These are phyloP conservation scores for Chloebia gouldiae DNA, from an alignment of 2,113 vertebrate species.

Conservation along the genomic window DNA sequence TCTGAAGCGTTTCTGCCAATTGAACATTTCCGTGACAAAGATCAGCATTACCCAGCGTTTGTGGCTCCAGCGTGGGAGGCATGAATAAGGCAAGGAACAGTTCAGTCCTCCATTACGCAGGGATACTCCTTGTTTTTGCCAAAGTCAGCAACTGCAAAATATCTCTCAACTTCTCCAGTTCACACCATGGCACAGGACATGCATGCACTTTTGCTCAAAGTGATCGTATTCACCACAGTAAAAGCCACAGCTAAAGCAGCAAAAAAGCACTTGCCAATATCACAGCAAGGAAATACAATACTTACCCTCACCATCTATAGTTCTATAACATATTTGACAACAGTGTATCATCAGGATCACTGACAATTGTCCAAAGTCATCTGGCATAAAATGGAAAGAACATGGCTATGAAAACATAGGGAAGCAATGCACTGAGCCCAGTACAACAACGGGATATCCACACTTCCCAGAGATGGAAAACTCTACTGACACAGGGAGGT, in stretches of 20 bases:
- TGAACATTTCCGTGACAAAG: conserved; percentile 9
- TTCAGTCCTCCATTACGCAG: conserved; percentile 40
- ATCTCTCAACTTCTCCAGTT: conserved; percentile 26
- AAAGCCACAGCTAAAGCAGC: background rate
- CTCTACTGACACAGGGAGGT: background rate
- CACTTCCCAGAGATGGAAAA: background rate
- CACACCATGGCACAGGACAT: background rate
- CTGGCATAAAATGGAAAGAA: background rate
- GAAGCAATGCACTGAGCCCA: background rate
- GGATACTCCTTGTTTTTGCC: conserved; percentile 43
- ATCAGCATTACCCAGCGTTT: conserved; percentile 27
- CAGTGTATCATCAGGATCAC: background rate
- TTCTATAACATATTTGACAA: background rate
- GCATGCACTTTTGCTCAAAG: background rate
- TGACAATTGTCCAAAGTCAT: background rate
- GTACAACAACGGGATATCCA: rapidly evolving
- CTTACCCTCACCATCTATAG: background rate
- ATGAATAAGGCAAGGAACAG: conserved; percentile 40
- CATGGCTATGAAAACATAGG: background rate
- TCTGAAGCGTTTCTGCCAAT: background rate
- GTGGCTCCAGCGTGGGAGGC: conserved; percentile 46
- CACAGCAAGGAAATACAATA: background rate
- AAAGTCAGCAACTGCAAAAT: conserved; percentile 55
- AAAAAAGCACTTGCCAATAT: background rate
- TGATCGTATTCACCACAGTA: background rate